Evolutionary conservation across 2,797 vertebrate genomes (phyloP).

Genomic region (Micromesistius poutassou): DNA sequence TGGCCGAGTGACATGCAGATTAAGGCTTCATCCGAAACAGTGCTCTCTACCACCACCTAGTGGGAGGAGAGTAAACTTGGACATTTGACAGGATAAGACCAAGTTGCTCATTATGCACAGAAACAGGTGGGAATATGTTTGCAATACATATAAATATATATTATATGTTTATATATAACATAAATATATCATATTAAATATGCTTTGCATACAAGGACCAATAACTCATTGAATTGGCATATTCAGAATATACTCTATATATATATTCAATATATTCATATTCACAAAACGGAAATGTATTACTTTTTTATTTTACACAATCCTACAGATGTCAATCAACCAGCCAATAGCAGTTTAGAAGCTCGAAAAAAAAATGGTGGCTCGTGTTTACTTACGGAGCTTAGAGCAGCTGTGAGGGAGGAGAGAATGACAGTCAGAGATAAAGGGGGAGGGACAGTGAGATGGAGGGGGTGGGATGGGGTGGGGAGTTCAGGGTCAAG

Average conservation of each 20-base stretch:
- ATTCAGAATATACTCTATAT: too few relatives aligned
- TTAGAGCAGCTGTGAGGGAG: conserved; percentile 1
- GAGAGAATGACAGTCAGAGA: background rate
- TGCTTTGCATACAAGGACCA: too few relatives aligned
- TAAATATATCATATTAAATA: background rate
- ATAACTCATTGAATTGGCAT: too few relatives aligned
- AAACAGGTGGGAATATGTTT: background rate
- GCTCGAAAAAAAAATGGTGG: background rate
- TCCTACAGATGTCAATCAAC: background rate
- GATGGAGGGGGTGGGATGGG: background rate
- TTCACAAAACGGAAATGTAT: too few relatives aligned
- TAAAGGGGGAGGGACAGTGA: background rate
- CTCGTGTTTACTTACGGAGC: background rate
- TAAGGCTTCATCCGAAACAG: background rate
- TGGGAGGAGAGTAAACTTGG: conserved; percentile 18
- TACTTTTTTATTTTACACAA: background rate
- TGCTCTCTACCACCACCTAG: conserved; percentile 36
- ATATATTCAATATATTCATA: too few relatives aligned
- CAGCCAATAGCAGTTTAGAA: conserved; percentile 1
- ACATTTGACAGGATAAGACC: background rate
- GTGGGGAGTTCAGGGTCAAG: background rate
- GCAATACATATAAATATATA: too few relatives aligned
- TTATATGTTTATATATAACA: too few relatives aligned
- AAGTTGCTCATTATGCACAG: background rate
- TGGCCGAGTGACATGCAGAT: background rate